phyloP scores from a whole-genome alignment of 1,140 invertebrate genomes.

The Popillia japonica region DNA sequence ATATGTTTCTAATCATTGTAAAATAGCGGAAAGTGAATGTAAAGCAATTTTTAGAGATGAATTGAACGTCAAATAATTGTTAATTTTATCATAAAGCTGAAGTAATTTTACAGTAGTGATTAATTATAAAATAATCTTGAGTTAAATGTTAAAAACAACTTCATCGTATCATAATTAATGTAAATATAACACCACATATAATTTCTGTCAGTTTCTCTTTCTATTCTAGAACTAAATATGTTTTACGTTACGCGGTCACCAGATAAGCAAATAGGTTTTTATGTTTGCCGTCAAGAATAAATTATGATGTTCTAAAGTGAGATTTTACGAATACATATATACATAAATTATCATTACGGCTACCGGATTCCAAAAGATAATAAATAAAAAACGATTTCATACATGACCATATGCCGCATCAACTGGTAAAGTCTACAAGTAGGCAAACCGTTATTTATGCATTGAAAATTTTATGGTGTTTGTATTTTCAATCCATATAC shows the following conservation, averaged over 20 bases:
- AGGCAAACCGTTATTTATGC: not conserved
- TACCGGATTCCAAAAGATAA: not conserved
- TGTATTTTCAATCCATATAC: not conserved
- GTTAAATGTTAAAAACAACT: no score
- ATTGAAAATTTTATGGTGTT: not conserved
- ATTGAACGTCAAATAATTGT: not conserved
- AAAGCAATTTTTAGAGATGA: not conserved
- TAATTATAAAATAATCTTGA: no score
- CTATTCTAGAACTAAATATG: no score
- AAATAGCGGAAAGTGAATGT: conserved; percentile 2
- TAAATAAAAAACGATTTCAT: not conserved
- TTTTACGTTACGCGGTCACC: no score
- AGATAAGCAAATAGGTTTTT: not conserved
- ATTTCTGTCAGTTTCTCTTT: no score
- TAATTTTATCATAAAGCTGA: not conserved
- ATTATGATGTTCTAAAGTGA: not conserved
- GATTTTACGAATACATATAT: not conserved
- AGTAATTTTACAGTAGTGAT: no score
- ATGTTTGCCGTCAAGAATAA: not conserved
- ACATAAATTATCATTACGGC: not conserved
- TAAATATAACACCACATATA: no score
- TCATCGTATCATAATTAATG: no score
- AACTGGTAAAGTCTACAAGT: not conserved
- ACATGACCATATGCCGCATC: not conserved
- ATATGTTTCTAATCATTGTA: not conserved